Percentiles rank a stretch among this genome's conserved stretches.
These are phyloP conservation scores for Scrobipalpa atriplicella DNA, from an alignment of 2,888 invertebrate genomes.

Conservation along the genomic window DNA sequence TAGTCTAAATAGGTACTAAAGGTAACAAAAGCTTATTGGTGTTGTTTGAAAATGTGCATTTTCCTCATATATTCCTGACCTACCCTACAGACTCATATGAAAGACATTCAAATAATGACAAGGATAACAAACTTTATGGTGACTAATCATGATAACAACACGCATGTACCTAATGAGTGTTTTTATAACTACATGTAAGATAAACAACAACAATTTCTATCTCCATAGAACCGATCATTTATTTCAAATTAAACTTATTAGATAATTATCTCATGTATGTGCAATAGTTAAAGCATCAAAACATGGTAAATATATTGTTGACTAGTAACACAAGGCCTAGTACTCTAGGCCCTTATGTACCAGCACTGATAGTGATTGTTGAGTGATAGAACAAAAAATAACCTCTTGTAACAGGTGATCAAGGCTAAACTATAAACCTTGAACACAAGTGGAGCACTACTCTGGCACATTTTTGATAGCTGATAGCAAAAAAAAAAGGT, in stretches of 20 bases:
- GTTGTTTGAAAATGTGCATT: neutral
- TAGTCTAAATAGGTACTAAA: no score
- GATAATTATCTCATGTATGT: no score
- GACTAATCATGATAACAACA: neutral
- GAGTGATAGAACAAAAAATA: constrained; percentile 57
- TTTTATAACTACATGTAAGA: neutral
- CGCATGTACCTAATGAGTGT: neutral
- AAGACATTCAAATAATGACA: constrained; percentile 4
- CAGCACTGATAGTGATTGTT: constrained; percentile 37
- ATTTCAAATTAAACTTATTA: no score
- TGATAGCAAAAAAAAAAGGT: neutral
- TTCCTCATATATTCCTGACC: constrained; percentile 6
- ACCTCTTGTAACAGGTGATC: constrained; percentile 55
- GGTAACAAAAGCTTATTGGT: neutral
- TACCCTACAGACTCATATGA: neutral
- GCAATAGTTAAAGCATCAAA: no score
- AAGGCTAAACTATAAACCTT: constrained; percentile 57
- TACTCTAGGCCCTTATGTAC: neutral
- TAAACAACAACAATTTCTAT: neutral
- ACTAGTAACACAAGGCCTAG: neutral
- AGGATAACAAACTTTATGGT: constrained; percentile 27
- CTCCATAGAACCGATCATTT: no score
- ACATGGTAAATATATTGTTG: neutral
- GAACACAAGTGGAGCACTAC: constrained; percentile 33
- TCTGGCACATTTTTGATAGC: neutral